Conservation (phyloP, 2,888 invertebrate genomes). For the Philereme vetulata region DNA sequence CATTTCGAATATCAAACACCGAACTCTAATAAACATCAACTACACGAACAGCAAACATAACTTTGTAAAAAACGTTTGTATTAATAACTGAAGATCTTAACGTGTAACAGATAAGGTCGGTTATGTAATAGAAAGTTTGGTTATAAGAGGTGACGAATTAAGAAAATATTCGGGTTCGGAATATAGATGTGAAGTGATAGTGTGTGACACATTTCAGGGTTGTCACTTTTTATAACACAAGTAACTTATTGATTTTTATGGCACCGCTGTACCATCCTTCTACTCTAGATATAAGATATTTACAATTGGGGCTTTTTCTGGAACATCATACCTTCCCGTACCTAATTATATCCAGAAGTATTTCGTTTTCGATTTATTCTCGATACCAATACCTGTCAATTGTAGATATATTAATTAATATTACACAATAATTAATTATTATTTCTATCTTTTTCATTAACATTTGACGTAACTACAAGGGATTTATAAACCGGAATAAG, state of each 20-base stretch:
- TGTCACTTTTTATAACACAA: conserved; percentile 39
- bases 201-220: conserved; percentile 68
- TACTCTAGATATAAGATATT: too few species aligned
- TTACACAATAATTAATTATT: too few species aligned
- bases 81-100: conserved; percentile 36
- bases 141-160: conserved; percentile 75
- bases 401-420: too few species aligned
- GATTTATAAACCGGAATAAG: too few species aligned
- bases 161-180: conserved; percentile 76
- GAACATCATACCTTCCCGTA: too few species aligned
- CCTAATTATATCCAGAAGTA: too few species aligned
- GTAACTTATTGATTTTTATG: background rate
- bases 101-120: conserved; percentile 33
- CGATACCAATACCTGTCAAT: too few species aligned
- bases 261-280: too few species aligned
- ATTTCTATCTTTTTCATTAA: too few species aligned
- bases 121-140: conserved; percentile 38
- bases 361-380: too few species aligned
- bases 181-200: conserved; percentile 76
- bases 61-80: conserved; percentile 7
- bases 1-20: conserved; percentile 19
- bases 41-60: conserved; percentile 14
- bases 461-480: too few species aligned
- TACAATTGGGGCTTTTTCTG: too few species aligned
- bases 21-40: conserved; percentile 17